Evolutionary conservation across 2,888 invertebrate species (phyloP).

Genomic region (Mythimna lalbum): DNA sequence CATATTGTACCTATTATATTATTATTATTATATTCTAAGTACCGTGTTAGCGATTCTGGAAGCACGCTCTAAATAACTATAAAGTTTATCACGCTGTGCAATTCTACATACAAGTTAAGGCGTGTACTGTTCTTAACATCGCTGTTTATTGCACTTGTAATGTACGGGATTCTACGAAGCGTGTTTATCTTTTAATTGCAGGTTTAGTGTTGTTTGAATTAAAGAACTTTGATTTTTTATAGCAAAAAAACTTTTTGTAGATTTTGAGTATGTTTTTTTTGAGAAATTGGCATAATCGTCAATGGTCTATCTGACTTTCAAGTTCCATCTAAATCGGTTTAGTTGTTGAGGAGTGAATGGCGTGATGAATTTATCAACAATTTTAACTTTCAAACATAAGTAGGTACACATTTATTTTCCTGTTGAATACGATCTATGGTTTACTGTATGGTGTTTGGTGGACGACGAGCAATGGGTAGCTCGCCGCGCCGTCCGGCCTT

Average conservation of each 20-base stretch:
- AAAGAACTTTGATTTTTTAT: background rate
- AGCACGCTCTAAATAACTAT: slow-evolving; percentile 15
- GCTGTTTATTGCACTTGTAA: slow-evolving; percentile 50
- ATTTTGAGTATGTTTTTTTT: no score
- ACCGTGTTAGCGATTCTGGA: slow-evolving; percentile 9
- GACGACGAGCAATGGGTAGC: no score
- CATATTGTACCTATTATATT: no score
- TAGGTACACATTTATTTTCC: background rate
- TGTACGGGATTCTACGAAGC: slow-evolving; percentile 12
- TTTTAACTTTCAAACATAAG: background rate
- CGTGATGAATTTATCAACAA: background rate
- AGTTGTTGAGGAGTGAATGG: no score
- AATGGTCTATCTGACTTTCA: no score
- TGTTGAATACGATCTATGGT: background rate
- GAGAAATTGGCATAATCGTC: no score
- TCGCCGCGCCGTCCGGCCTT: no score
- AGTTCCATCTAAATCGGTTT: no score
- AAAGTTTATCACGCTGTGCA: slow-evolving; percentile 43
- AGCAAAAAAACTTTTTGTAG: no score
- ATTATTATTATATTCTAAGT: background rate
- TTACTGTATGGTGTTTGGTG: no score
- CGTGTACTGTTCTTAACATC: slow-evolving; percentile 30
- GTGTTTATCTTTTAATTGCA: slow-evolving; percentile 30
- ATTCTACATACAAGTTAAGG: slow-evolving; percentile 27
- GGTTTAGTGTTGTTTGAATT: slow-evolving; percentile 11